phyloP scores from a whole-genome alignment of 2,888 invertebrate genomes.

The Odontocerum albicorne region DNA sequence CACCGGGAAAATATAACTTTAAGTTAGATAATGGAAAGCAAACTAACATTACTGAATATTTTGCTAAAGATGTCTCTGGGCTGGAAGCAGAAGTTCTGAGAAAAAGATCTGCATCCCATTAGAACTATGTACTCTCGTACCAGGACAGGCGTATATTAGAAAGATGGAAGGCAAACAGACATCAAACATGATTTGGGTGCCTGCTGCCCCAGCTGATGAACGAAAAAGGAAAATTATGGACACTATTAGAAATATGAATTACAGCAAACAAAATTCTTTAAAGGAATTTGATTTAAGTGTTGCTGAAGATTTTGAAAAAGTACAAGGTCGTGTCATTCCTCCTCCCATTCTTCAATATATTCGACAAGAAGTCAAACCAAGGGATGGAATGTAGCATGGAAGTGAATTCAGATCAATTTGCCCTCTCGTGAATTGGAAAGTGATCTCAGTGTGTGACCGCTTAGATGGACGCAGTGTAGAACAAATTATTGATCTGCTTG shows the following conservation, averaged over 20 bases:
- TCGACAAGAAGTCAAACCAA: conserved; percentile 2
- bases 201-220: conserved; percentile 78
- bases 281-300: conserved; percentile 83
- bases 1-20: conserved; percentile 47
- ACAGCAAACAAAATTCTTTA: conserved; percentile 58
- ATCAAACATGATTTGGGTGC: conserved; percentile 79
- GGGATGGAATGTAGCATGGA: too few species aligned
- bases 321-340: conserved; percentile 75
- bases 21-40: conserved; percentile 38
- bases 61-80: conserved; percentile 68
- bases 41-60: conserved; percentile 55
- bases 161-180: conserved; percentile 86
- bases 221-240: conserved; percentile 81
- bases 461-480: too few species aligned
- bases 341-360: conserved; percentile 75
- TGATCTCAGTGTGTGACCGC: too few species aligned
- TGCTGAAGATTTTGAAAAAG: conserved; percentile 69
- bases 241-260: conserved; percentile 48
- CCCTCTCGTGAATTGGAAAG: too few species aligned
- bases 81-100: conserved; percentile 59
- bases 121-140: conserved; percentile 78
- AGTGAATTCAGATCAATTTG: too few species aligned
- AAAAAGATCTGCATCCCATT: conserved; percentile 79
- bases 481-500: too few species aligned
- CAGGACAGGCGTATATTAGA: conserved; percentile 74